Evolutionary conservation across 2,797 vertebrate genomes (phyloP), one percentile per base, ranked within the genome.

Genomic region (Channa striata): DNA sequence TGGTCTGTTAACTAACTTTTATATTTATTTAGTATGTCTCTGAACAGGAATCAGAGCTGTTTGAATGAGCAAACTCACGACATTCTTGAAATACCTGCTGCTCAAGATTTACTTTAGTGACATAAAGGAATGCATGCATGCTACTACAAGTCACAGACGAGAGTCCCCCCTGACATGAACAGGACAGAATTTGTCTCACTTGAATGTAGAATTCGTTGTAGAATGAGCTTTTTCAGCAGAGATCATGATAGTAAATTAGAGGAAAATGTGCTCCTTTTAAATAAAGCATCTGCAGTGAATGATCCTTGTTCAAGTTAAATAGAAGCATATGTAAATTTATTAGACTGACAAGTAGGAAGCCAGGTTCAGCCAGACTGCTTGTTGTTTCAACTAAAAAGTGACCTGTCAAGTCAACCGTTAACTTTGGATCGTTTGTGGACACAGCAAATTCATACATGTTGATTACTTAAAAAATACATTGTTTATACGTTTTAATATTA

Each of bases 21-120:
- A 13, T 36, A 56, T 25, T 17, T 10, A 4, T 20, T 12, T 17
- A 10, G 2, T 46, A 1, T 50, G 0, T 37, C 47, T 21, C 6
- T n/a, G 33, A 42, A 0, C 17, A 2, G n/a, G 23, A 44, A 6
- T 23, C 8, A 2, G n/a, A n/a, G 9, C 16, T 48, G 49, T 6
- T 59, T n/a, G n/a, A n/a, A n/a, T n/a, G n/a, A n/a, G n/a, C n/a
- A n/a, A n/a, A n/a, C 66, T 50, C 23, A 13, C 57, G 58, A 72
- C 85, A 86, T 91, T 87, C 72, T 75, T 40, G 50, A 50, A 34
- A 90, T 87, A 80, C 81, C 78, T 77, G 34, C 67, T 21, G 20
- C 65, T 80, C n/a, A 39, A 67, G 52, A 72, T 60, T 59, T 47
- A 83, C 69, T 76, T 72, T 20, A 62, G 6, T 37, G 56, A 69